Percentiles rank a stretch among this genome's conserved stretches.
Conservation (phyloP, 2,888 invertebrate genomes). For the Euplagia quadripunctaria region DNA sequence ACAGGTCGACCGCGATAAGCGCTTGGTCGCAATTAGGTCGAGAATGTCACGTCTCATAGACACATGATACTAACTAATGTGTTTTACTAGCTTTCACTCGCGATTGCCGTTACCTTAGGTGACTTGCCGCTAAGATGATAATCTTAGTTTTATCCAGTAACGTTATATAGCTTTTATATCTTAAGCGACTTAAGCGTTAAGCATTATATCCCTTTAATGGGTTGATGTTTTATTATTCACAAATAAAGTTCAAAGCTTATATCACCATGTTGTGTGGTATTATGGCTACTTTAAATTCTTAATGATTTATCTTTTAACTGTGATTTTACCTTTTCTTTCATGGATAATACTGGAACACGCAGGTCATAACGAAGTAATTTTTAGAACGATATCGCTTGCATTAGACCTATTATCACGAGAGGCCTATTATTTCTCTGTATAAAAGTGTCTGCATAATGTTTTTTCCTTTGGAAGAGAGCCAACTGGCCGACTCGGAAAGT, state of each 20-base stretch:
- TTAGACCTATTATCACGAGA: too few species aligned
- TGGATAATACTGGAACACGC: neutral
- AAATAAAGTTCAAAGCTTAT: neutral
- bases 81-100: neutral
- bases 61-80: neutral
- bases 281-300: neutral
- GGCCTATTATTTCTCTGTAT: too few species aligned
- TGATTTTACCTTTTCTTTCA: neutral
- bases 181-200: neutral
- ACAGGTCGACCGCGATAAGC: neutral
- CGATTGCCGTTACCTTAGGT: neutral
- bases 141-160: neutral
- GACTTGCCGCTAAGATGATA: neutral
- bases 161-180: neutral
- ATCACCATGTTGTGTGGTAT: neutral
- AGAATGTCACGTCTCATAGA: neutral
- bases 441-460: too few species aligned
- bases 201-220: neutral
- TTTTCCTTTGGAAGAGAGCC: too few species aligned
- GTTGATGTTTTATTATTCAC: neutral
- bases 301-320: neutral
- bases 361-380: neutral
- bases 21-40: neutral
- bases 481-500: neutral
- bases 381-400: neutral